A percentile compares a stretch with the other conserved stretches of the same genome.
phyloP scores from a whole-genome alignment of 2,888 invertebrate genomes.

The Machimus atricapillus region DNA sequence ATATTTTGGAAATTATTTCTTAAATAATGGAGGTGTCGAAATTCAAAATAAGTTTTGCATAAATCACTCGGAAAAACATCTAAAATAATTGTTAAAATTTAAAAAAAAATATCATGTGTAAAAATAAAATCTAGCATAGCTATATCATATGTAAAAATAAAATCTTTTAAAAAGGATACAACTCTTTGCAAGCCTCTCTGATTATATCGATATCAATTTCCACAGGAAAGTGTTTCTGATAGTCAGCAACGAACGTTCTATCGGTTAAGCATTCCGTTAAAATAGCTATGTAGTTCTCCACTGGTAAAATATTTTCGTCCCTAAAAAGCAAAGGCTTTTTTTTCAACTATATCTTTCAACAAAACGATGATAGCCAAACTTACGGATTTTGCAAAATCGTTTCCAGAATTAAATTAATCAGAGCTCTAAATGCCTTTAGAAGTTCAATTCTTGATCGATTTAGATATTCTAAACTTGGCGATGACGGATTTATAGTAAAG shows the following conservation, averaged over 20 bases:
- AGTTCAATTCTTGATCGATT: conserved; percentile 62
- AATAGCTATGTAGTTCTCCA: conserved; percentile 56
- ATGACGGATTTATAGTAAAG: conserved; percentile 56
- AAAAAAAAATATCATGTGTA: no score
- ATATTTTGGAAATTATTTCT: no score
- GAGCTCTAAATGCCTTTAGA: conserved; percentile 61
- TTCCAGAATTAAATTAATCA: conserved; percentile 60
- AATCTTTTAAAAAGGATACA: conserved; percentile 66
- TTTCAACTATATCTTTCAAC: not conserved
- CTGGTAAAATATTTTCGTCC: conserved; percentile 46
- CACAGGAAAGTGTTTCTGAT: conserved; percentile 71
- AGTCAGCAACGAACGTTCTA: conserved; percentile 72
- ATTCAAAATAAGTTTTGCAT: no score
- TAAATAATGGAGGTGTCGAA: no score
- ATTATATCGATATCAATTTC: conserved; percentile 72
- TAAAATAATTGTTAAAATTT: no score
- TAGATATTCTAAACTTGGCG: conserved; percentile 56
- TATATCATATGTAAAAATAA: no score
- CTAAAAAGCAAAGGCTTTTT: conserved; percentile 29
- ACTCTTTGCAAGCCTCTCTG: conserved; percentile 68
- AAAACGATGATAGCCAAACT: conserved; percentile 47
- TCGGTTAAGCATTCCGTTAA: conserved; percentile 65
- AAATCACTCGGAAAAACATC: no score
- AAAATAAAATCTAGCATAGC: no score
- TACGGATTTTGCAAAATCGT: conserved; percentile 58